phyloP scores from a whole-genome alignment of 1,140 invertebrate genomes.

The Conus betulinus region DNA sequence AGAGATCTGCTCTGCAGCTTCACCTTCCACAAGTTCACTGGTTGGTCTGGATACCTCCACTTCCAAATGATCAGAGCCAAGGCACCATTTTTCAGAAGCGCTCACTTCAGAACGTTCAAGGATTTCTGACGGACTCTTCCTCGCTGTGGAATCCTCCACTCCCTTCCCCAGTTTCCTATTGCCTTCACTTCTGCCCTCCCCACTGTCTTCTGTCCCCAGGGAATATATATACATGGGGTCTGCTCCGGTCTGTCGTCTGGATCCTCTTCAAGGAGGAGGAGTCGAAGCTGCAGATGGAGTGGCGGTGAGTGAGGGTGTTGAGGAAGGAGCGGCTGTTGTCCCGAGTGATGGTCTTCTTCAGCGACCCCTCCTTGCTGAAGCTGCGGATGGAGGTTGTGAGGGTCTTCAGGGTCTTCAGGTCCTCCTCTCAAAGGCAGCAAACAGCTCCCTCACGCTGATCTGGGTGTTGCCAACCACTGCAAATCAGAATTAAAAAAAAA shows the following conservation, averaged over 20 bases:
- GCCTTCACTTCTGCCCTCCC: neutral
- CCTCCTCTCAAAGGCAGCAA: constrained; percentile 60
- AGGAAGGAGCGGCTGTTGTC: constrained; percentile 47
- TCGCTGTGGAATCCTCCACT: neutral
- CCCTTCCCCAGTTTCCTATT: neutral
- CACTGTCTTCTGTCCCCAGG: constrained; percentile 2
- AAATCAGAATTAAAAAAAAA: neutral
- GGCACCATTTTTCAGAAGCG: no score
- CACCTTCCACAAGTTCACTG: no score
- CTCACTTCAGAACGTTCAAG: neutral
- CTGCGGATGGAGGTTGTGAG: constrained; percentile 52
- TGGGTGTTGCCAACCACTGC: constrained; percentile 16
- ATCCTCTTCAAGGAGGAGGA: constrained; percentile 43
- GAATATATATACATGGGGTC: constrained; percentile 57
- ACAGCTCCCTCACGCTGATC: constrained; percentile 52
- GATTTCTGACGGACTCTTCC: neutral
- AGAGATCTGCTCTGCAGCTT: no score
- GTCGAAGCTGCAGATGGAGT: constrained; percentile 58
- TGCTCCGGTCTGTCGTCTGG: constrained; percentile 44
- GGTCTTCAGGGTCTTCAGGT: constrained; percentile 49
- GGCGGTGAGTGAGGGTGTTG: constrained; percentile 28
- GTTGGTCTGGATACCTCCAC: no score
- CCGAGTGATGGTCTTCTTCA: constrained; percentile 47
- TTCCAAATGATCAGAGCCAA: no score
- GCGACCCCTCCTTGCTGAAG: constrained; percentile 48